Percentiles rank a stretch among this genome's conserved stretches.
phyloP scores from a whole-genome alignment of 2,797 vertebrate species.

The Takifugu rubripes region DNA sequence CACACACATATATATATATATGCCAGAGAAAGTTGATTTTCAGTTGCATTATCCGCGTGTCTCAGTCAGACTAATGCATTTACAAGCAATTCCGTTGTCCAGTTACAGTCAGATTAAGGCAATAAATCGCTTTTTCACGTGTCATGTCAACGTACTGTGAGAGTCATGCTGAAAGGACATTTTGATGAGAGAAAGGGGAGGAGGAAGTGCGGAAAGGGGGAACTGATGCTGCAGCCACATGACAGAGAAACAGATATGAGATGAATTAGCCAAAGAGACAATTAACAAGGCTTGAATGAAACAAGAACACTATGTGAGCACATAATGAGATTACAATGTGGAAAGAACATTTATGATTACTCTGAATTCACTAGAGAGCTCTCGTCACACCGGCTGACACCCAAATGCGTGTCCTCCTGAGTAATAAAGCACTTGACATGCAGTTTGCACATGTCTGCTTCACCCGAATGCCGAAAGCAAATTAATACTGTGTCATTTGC shows the following conservation, averaged over 20 bases:
- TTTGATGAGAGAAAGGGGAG: neutral
- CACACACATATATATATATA: neutral
- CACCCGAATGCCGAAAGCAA: constrained; percentile 17
- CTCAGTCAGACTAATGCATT: neutral
- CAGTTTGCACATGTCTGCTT: constrained; percentile 30
- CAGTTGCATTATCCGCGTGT: neutral
- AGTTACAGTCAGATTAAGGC: no score
- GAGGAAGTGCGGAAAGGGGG: neutral
- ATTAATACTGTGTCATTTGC: neutral
- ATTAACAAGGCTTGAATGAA: constrained; percentile 57
- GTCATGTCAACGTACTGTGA: constrained; percentile 1
- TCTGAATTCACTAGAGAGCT: constrained; percentile 56
- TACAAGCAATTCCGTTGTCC: no score
- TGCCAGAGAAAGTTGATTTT: no score
- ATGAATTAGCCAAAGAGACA: constrained; percentile 53
- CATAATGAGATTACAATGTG: constrained; percentile 63
- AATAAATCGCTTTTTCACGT: no score
- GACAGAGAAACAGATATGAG: constrained; percentile 23
- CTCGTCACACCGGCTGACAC: constrained; percentile 23
- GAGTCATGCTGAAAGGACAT: constrained; percentile 6
- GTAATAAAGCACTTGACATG: constrained; percentile 58
- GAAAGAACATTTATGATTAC: constrained; percentile 68
- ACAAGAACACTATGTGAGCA: constrained; percentile 62
- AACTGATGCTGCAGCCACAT: constrained; percentile 4
- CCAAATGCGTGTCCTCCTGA: constrained; percentile 21